Evolutionary conservation across 92 coral and sea anemone species (phyloP).

Genomic region (Epizoanthus illoricatus): DNA sequence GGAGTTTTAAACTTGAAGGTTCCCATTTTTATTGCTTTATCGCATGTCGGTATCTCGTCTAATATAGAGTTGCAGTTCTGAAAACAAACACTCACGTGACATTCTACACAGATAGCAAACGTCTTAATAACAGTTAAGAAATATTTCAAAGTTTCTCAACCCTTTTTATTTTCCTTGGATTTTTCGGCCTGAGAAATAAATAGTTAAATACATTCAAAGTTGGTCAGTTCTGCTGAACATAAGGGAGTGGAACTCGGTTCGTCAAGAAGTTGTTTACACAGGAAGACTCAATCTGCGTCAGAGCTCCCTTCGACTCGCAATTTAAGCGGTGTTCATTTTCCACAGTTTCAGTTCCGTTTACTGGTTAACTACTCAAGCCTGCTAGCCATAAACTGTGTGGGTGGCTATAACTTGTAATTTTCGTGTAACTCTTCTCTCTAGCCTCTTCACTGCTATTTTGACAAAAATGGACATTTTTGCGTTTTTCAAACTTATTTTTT

Average conservation of each 20-base stretch:
- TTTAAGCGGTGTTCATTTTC: neutral
- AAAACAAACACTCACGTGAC: neutral
- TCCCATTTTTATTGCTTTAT: neutral
- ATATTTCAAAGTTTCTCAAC: too few species aligned
- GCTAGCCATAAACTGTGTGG: neutral
- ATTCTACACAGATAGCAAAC: neutral
- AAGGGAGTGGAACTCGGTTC: neutral
- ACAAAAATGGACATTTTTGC: too few species aligned
- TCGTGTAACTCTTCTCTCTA: too few species aligned
- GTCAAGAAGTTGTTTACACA: constrained; percentile 1
- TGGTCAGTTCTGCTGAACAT: too few species aligned
- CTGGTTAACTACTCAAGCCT: neutral
- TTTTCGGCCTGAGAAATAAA: too few species aligned
- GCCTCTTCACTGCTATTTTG: too few species aligned
- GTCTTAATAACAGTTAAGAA: too few species aligned
- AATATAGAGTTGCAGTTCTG: neutral
- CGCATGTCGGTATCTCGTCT: neutral
- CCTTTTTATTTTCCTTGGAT: too few species aligned
- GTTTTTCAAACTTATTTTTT: too few species aligned
- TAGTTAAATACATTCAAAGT: too few species aligned
- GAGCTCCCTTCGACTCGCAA: neutral
- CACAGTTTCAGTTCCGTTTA: neutral
- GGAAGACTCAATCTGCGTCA: neutral
- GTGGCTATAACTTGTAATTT: too few species aligned
- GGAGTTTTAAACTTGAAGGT: too few species aligned